These are phyloP conservation scores for Heliconius sara DNA, from an alignment of 2,888 invertebrate genomes.

Conservation along the genomic window DNA sequence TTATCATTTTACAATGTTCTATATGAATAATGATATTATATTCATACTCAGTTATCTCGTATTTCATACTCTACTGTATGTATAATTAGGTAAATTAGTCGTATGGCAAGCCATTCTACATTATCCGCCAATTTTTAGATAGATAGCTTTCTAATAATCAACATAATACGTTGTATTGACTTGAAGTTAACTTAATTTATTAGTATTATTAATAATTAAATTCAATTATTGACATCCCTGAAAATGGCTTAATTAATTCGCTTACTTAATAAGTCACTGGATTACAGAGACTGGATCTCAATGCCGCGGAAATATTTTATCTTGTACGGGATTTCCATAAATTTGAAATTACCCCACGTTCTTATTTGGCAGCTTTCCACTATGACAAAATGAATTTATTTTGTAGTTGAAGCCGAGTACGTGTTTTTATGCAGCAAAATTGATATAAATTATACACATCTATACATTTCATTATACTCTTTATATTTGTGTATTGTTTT, in stretches of 20 bases:
- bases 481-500: background rate
- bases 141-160: background rate
- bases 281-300: constrained; percentile 56
- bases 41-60: too few relatives aligned
- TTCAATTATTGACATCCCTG: background rate
- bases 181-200: too few relatives aligned
- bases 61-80: background rate
- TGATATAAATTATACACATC: constrained; percentile 32
- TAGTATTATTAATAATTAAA: background rate
- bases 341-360: constrained; percentile 70
- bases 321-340: constrained; percentile 72
- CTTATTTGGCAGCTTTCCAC: constrained; percentile 70
- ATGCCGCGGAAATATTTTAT: constrained; percentile 69
- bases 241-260: constrained; percentile 54
- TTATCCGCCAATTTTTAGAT: background rate
- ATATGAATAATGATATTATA: background rate
- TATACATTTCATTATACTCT: background rate
- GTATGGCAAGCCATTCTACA: background rate
- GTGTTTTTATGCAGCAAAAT: constrained; percentile 33
- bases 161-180: background rate
- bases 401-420: constrained; percentile 37
- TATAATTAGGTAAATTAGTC: background rate
- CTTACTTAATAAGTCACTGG: constrained; percentile 57
- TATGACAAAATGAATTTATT: constrained; percentile 54
- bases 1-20: too few relatives aligned